A percentile compares a stretch with the other conserved stretches of the same genome.
phyloP scores from a whole-genome alignment of 2,797 vertebrate species.

The Lindbergichthys nudifrons region DNA sequence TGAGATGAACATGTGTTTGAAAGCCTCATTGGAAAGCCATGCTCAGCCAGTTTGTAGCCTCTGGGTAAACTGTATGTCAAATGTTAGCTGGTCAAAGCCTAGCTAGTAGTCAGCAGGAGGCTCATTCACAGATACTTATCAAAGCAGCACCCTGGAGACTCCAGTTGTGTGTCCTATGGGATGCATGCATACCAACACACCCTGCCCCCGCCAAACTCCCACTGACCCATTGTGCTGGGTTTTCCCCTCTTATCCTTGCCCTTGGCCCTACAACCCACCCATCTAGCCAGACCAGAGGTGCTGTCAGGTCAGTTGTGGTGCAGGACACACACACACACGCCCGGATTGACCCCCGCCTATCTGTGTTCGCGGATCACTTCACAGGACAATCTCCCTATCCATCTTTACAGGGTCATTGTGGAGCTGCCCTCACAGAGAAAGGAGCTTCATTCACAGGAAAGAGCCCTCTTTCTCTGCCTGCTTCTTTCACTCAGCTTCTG shows the following conservation, averaged over 20 bases:
- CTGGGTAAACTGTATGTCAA: background rate
- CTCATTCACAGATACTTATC: slow-evolving; percentile 67
- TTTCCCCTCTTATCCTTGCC: slow-evolving; percentile 85
- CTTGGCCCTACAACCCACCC: slow-evolving; percentile 86
- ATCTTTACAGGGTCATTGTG: slow-evolving; percentile 90
- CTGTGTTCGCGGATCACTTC: slow-evolving; percentile 90
- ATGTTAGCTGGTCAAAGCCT: slow-evolving; percentile 39
- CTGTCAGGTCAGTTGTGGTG: slow-evolving; percentile 86
- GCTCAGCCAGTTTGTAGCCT: background rate
- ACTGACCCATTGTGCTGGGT: slow-evolving; percentile 71
- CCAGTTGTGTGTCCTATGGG: slow-evolving; percentile 34
- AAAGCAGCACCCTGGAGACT: slow-evolving; percentile 48
- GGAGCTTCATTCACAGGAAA: slow-evolving; percentile 85
- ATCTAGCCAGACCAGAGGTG: slow-evolving; percentile 72
- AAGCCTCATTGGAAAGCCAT: background rate
- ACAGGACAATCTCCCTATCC: slow-evolving; percentile 91
- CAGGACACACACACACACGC: slow-evolving; percentile 71
- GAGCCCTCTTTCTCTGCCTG: slow-evolving; percentile 73
- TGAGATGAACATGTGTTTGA: background rate
- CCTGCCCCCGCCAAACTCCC: slow-evolving; percentile 60
- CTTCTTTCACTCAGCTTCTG: slow-evolving; percentile 64
- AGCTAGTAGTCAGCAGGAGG: background rate
- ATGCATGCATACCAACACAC: slow-evolving; percentile 51
- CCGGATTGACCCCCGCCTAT: slow-evolving; percentile 76
- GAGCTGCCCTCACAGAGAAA: slow-evolving; percentile 86